These are phyloP conservation scores for Epicampocera succincta DNA, from an alignment of 2,888 invertebrate genomes.

Conservation along the genomic window DNA sequence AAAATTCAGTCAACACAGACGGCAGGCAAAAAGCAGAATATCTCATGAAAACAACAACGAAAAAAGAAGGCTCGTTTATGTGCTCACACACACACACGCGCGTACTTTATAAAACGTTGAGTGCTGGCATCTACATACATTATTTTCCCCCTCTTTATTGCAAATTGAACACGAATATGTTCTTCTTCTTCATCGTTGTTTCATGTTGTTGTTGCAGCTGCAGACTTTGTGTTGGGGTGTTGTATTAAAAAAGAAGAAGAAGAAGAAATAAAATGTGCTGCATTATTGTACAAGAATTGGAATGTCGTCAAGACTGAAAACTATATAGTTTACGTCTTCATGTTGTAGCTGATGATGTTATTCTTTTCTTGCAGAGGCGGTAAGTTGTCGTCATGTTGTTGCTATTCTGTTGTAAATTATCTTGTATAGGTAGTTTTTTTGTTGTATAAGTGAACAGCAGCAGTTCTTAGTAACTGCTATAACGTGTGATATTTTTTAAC, in stretches of 20 bases:
- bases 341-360: neutral
- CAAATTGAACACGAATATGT: constrained; percentile 17
- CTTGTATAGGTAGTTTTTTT: too few species aligned
- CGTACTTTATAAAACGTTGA: neutral
- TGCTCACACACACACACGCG: constrained; percentile 22
- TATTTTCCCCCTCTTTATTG: constrained; percentile 33
- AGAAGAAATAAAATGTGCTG: neutral
- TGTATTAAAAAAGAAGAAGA: neutral
- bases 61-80: constrained; percentile 68
- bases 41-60: constrained; percentile 45
- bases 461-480: too few species aligned
- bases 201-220: constrained; percentile 29
- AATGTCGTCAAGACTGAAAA: constrained; percentile 7
- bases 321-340: constrained; percentile 1
- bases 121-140: constrained; percentile 21
- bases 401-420: too few species aligned
- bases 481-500: too few species aligned
- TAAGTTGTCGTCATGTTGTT: too few species aligned
- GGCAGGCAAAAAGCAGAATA: constrained; percentile 41
- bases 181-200: neutral
- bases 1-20: constrained; percentile 41
- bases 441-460: too few species aligned
- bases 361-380: neutral
- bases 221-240: constrained; percentile 60
- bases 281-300: constrained; percentile 7